Base-by-base conservation (phyloP, 2,888 invertebrate species). In the Drosophila nigricruria region DNA sequence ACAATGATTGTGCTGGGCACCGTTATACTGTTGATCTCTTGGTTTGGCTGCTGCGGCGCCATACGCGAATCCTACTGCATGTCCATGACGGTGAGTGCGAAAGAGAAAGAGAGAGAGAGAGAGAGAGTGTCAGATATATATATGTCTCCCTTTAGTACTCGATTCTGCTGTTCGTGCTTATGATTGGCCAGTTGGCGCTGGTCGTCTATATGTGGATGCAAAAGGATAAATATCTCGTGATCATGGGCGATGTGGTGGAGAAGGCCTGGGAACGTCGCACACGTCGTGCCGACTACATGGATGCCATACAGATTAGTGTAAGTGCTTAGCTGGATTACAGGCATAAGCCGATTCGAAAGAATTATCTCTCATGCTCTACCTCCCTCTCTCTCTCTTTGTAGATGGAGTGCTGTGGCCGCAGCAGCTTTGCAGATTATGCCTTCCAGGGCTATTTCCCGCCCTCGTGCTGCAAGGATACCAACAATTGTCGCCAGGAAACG, bases 11-110 rank as follows among this genome's bases (percentile, higher is more conserved):
- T 96, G 57, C 93, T 96, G 75, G 96, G 96, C 25, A 93, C 94
- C 10, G 92, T 96, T 34, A 95, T 96, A 82, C 96, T 97, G 92
- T 91, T 97, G 84, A 96, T 97, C 80, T 96, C 97, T 4, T 97
- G 97, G 94, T 96, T 97, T 91, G 98, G 97, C 70, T 98, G 98
- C 93, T 97, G 97, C 91, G 98, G 98, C 49, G 97, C 98, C 18
- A 95, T 97, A 75, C 95, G 96, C 73, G 97, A 98, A 93, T 97
- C 96, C 91, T 96, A 97, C 92, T 97, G 97, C 94, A 97, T 97
- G 96, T 95, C 96, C 70, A 95, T 97, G 92, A 96, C 96, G 90
- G 97, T 97, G 93, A 94, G 95, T n/a, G 23, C 9, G 9, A 20
- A 8, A 16, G 23, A 32, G 1, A 14, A 4, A 20, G 16, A 9